Base-by-base conservation (phyloP, 1,140 invertebrate genomes). In the Drosophila murphyi region DNA sequence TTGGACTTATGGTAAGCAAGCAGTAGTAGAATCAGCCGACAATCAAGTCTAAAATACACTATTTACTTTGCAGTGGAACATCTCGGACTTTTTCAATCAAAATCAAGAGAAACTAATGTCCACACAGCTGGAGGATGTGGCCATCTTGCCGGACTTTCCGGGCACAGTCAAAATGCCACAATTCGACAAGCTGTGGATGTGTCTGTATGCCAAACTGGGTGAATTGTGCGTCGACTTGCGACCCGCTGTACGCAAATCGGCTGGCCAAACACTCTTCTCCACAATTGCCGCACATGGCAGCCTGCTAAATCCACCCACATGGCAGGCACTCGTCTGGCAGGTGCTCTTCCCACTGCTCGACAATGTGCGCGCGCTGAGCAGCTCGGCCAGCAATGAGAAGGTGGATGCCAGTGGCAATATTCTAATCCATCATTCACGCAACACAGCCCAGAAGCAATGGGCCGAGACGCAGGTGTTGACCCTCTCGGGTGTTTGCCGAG, bases 401-500 rank as follows among this genome's bases (percentile, higher is more conserved):
- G 97, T 98, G 32, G 97, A 98, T 86, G 96, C 96, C 1, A 96
- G 96, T 51, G 97, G 97, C 48, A 98, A 98, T 90, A 98, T 99
- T 78, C 94, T 99, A 0, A 99, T 99, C 80, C 99, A 99, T 93
- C 99, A 99, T 93, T 98, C 98, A 0, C 94, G 99, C 76, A 99
- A 99, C 93, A 99, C 99, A 0, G 98, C 98, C 12, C 98, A 99
- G 91, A 99, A 99, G 90, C 99, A 99, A 92, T 99, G 99, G 99
- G 98, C 98, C 5, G 99, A 99, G 93, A 99, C 99, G 4, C 97
- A 98, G 93, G 95, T 95, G 29, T 78, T 95, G 43, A 95, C 94
- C 0, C 76, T 95, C 0, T 95, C 95, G 0, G 95, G 95, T 0
- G 95, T 95, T 43, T 95, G 95, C 4, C 92, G 95, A 7, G 95